phyloP scores from a whole-genome alignment of 2,113 vertebrate genomes.

The Hemiscyllium ocellatum region DNA sequence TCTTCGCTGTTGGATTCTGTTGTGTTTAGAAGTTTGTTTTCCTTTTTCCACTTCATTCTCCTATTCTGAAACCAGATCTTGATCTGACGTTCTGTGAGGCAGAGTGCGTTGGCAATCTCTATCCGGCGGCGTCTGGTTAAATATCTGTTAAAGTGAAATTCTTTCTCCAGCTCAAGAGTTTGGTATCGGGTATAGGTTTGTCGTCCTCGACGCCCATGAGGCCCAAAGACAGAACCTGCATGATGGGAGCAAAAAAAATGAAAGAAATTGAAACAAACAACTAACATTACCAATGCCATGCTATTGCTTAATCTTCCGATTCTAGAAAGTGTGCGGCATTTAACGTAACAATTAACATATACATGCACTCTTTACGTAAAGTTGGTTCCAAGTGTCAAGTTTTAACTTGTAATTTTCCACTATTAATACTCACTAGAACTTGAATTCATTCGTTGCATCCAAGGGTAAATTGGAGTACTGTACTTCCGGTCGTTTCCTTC shows the following conservation, averaged over 20 bases:
- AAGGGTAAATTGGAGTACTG: slow-evolving; percentile 68
- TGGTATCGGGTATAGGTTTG: slow-evolving; percentile 75
- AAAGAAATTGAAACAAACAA: background rate
- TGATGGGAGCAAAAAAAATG: slow-evolving; percentile 29
- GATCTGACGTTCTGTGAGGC: slow-evolving; percentile 75
- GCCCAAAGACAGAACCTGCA: slow-evolving; percentile 69
- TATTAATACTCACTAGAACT: slow-evolving; percentile 60
- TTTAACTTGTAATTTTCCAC: background rate
- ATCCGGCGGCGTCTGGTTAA: slow-evolving; percentile 73
- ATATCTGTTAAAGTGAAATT: slow-evolving; percentile 77
- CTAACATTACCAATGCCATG: background rate
- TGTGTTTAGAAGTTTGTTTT: slow-evolving; percentile 73
- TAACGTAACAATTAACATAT: slow-evolving; percentile 3
- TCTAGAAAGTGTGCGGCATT: background rate
- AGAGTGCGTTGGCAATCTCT: slow-evolving; percentile 73
- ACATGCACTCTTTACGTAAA: slow-evolving; percentile 3
- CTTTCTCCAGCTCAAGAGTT: slow-evolving; percentile 75
- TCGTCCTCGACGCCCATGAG: slow-evolving; percentile 70
- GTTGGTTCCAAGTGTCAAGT: background rate
- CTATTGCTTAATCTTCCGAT: background rate
- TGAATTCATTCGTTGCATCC: slow-evolving; percentile 77
- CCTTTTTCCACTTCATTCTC: slow-evolving; percentile 78
- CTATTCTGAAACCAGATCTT: slow-evolving; percentile 83
- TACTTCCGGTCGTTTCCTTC: slow-evolving; percentile 73
- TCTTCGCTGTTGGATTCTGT: slow-evolving; percentile 66